Base-by-base conservation (phyloP, 2,888 invertebrate species). In the Drosophila ustulata region DNA sequence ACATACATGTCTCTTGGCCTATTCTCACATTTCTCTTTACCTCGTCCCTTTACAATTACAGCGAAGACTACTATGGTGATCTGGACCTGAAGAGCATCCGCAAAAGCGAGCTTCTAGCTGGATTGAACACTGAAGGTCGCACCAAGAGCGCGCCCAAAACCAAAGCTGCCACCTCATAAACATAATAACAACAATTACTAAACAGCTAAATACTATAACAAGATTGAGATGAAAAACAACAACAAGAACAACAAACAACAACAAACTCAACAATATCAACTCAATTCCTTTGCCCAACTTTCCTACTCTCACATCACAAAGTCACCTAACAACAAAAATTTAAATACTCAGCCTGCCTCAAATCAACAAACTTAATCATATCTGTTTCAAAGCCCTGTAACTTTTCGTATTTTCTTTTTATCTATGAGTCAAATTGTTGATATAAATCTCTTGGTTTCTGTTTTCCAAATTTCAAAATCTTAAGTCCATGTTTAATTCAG, bases 21-120 rank as follows among this genome's bases (percentile, higher is more conserved):
- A 61, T 80, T 83, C 79, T 84, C 79, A 84, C 86, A 83, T 82
- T 74, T 80, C 76, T 88, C 81, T 88, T 83, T 80, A 86, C 87
- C 88, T 79, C 73, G 79, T 86, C 86, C 90, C 87, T 87, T 88
- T 90, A 87, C 91, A 89, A 91, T 94, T 95, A 94, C 96, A 97
- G 98, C 94, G 97, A 98, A 95, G 97, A 98, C 95, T 98, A 98
- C 95, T 98, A 98, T 92, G 98, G 98, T 87, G 97, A 97, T 93
- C 94, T 97, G 95, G 98, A 98, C 93, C 94, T 98, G 94, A 98
- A 98, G 96, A 95, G 96, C 94, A 97, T 97, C 95, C 96, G 97
- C 94, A 98, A 98, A 95, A 97, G 97, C 93, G 97, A 98, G 93
- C 95, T 97, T 89, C 95, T 97, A 92, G 95, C 96, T 90, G 97